Base-by-base conservation (phyloP, 2,797 vertebrate species). In the Glyptemys insculpta region DNA sequence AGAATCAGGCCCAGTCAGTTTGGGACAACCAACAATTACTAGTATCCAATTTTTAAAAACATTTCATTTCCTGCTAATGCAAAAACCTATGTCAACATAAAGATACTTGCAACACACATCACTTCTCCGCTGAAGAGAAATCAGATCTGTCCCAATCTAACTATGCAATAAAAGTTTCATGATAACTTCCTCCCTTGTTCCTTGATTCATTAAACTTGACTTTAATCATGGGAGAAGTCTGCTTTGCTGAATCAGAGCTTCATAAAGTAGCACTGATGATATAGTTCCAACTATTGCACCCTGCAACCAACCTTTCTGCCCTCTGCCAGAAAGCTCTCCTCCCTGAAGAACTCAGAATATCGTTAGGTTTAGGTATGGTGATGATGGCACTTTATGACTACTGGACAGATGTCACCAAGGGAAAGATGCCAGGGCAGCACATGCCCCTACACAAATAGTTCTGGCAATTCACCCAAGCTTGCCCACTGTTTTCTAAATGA, bases 401-500 rank as follows among this genome's bases (percentile, higher is more conserved):
- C 44, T 50, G 50, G 72, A n/a, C 41, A 31, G 1, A 0, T 0
- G 34, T 29, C 79, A 78, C 12, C n/a, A 47, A 18, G 44, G 74
- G 41, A 47, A 47, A 78, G 44, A 78, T 16, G 25, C 41, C 41
- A 86, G 82, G 79, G 84, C 81, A 9, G 25, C 27, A 3, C 0
- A 5, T 18, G 11, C 1, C 29, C 57, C 79, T 76, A 44, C 49
- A 1, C 4, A 0, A 50, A 37, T 29, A 18, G 11, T 1, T 1
- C 10, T 2, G 21, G 16, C 18, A 68, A 37, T 37, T 85, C 21
- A 16, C 27, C 53, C 72, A 9, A 37, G 11, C 53, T 47, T 10
- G 1, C 4, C 1, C 18, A 5, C 12, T 1, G 16, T 9, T 37
- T 9, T 10, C 0, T 1, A n/a, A 89, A 79, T 3, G 8, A 78